These are phyloP conservation scores for Sebastes vulpes DNA, from an alignment of 2,797 vertebrate genomes.

Conservation along the genomic window DNA sequence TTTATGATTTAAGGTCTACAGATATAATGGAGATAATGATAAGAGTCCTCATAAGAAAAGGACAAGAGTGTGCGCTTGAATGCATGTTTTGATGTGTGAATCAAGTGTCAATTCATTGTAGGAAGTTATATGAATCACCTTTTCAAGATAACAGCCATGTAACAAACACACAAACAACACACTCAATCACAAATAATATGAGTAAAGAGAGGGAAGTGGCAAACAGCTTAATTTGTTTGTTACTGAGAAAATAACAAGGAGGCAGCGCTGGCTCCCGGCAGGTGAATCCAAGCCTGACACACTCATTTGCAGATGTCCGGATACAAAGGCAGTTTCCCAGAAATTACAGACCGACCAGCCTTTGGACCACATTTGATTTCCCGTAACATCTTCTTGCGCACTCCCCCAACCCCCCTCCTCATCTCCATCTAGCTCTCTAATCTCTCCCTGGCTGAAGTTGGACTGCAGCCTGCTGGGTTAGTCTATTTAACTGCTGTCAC, in stretches of 20 bases:
- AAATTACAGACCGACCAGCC: conserved; percentile 47
- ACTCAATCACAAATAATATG: conserved; percentile 1
- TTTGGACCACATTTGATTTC: conserved; percentile 50
- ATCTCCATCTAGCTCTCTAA: conserved; percentile 58
- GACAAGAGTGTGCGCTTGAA: not conserved
- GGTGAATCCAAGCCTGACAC: conserved; percentile 43
- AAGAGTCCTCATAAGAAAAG: not conserved
- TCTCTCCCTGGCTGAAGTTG: conserved; percentile 55
- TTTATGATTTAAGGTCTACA: not conserved
- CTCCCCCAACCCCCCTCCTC: conserved; percentile 17
- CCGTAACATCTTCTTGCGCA: conserved; percentile 39
- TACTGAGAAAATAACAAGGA: conserved; percentile 40
- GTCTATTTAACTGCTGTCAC: conserved; percentile 63
- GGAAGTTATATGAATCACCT: conserved; percentile 2
- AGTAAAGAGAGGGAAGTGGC: conserved; percentile 22
- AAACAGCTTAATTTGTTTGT: conserved; percentile 46
- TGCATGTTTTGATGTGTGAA: not conserved
- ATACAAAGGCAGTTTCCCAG: conserved; percentile 45
- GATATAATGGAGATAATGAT: not conserved
- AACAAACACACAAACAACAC: conserved; percentile 4
- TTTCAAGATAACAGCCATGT: conserved; percentile 1
- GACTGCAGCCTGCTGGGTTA: conserved; percentile 59
- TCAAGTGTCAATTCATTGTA: not conserved
- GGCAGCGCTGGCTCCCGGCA: conserved; percentile 15
- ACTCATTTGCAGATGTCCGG: conserved; percentile 41